phyloP scores from a whole-genome alignment of 2,797 vertebrate species.

The Xenops minutus region DNA sequence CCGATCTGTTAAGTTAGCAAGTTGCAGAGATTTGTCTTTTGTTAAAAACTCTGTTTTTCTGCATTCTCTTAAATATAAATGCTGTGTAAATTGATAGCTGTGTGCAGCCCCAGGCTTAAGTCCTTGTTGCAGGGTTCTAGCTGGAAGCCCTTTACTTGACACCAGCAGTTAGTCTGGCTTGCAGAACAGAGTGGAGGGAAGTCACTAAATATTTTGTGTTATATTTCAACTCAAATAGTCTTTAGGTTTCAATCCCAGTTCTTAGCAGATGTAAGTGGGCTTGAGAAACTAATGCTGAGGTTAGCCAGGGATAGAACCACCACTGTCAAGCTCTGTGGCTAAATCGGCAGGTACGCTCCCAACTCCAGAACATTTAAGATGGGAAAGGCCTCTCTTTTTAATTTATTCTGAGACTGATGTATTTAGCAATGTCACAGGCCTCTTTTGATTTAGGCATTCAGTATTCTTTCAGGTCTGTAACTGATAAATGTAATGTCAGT shows the following conservation, averaged over 20 bases:
- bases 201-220: background rate
- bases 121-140: background rate
- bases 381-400: background rate
- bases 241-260: background rate
- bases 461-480: background rate
- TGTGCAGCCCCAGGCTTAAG: background rate
- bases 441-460: background rate
- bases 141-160: background rate
- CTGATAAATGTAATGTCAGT: background rate
- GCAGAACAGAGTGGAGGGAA: background rate
- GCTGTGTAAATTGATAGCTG: background rate
- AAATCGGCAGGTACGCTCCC: background rate
- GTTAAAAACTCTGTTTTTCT: background rate
- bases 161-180: background rate
- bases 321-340: background rate
- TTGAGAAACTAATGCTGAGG: background rate
- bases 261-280: background rate
- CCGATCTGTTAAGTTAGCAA: conserved; percentile 2
- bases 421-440: background rate
- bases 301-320: background rate
- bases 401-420: background rate
- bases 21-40: background rate
- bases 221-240: background rate
- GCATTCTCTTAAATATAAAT: background rate
- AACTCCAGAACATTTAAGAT: background rate